Evolutionary conservation across 2,888 invertebrate genomes (phyloP), one percentile per base, ranked within the genome.

Genomic region (Drosophila helvetica): DNA sequence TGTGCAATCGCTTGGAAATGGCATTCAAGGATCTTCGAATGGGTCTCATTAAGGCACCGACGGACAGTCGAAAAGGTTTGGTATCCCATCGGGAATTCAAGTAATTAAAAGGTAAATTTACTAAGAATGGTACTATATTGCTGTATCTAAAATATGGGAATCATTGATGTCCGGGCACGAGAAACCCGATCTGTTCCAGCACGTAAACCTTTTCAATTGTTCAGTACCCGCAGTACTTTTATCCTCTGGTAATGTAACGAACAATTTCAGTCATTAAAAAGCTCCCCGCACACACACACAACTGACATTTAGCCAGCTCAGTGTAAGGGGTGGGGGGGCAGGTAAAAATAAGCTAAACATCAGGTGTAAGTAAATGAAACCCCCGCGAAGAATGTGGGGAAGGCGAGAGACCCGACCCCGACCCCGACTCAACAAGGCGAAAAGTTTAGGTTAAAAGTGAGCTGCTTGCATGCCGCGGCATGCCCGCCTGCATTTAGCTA

Each of bases 401-500:
- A 27, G 2, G 8, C 27, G 0, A 27, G 8, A 27, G 27, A 8
- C 8, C 22, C 22, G 22, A 22, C 22, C 22, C 22, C 22, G 22
- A 22, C 22, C 27, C 8, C 27, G 71, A 78, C 79, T 77, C 71
- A 84, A 80, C 73, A 68, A 69, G 78, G 86, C 80, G 78, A 78
- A 86, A 80, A 78, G 65, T 78, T 86, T 75, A 78, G 76, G 79
- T 78, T 76, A 74, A 84, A 84, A 86, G 87, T 65, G 85, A 30
- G 56, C 17, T 54, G 60, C 65, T 62, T 80, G 79, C 70, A 79
- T 85, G 68, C 66, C 47, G 18, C 55, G 64, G 59, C 43, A 50
- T 56, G 58, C 46, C 53, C 54, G 62, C 62, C 66, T 75, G 81
- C 80, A 81, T 88, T 86, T 76, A 73, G 86, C 84, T 88, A 88